phyloP scores from a whole-genome alignment of 2,113 vertebrate genomes.

The Ophthalmolycus amberensis region DNA sequence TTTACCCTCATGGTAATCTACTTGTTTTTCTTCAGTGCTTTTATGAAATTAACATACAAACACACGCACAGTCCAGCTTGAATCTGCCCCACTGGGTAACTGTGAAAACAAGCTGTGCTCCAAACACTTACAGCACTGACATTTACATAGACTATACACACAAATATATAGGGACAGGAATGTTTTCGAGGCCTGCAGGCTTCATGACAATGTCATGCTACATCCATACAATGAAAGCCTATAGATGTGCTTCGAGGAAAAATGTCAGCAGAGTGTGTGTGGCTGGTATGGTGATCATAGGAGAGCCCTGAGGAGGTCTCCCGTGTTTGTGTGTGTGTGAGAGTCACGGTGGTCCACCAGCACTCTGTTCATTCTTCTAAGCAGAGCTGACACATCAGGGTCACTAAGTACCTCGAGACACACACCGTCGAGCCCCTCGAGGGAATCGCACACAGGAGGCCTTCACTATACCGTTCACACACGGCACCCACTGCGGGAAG shows the following conservation, averaged over 20 bases:
- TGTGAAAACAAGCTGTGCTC: conserved; percentile 8
- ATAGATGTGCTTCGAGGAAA: conserved; percentile 61
- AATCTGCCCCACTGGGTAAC: conserved; percentile 33
- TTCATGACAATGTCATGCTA: conserved; percentile 39
- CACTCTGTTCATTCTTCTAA: conserved; percentile 65
- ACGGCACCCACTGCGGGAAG: conserved; percentile 35
- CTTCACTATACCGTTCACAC: conserved; percentile 55
- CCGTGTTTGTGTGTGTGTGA: conserved; percentile 29
- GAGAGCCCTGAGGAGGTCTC: conserved; percentile 47
- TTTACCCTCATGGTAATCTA: conserved; percentile 37
- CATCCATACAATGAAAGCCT: conserved; percentile 46
- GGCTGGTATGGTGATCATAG: conserved; percentile 44
- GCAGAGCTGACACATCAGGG: conserved; percentile 79
- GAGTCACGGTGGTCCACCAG: conserved; percentile 72
- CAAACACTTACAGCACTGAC: neutral
- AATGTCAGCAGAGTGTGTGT: conserved; percentile 58
- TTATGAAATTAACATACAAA: conserved; percentile 37
- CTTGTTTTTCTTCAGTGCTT: conserved; percentile 33
- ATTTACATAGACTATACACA: conserved; percentile 12
- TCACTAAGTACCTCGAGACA: conserved; percentile 73
- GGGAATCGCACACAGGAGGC: conserved; percentile 56
- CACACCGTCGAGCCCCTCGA: conserved; percentile 62
- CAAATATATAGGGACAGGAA: conserved; percentile 30
- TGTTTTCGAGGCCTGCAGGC: conserved; percentile 35
- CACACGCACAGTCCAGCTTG: conserved; percentile 5